A percentile compares a stretch with the other conserved stretches of the same genome.
Conservation (phyloP, 2,888 invertebrate species). For the Leucophora obtusa region DNA sequence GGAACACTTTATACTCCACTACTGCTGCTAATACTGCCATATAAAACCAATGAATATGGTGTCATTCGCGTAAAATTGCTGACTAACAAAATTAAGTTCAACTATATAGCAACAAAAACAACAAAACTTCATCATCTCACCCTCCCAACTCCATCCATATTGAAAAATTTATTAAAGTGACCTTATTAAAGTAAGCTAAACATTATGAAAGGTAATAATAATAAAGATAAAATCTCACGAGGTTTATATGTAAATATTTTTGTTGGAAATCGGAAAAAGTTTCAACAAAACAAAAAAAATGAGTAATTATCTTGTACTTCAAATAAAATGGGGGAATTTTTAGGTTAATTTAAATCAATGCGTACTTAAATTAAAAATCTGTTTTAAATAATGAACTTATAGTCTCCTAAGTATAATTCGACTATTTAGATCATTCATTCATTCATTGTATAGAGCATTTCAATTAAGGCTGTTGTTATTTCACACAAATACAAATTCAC, state of each 20-base stretch:
- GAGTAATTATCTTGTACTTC: not conserved
- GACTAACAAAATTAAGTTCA: slow-evolving; percentile 7
- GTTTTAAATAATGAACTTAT: slow-evolving; percentile 2
- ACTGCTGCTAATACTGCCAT: too few species aligned
- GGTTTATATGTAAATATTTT: not conserved
- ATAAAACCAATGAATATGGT: not conserved
- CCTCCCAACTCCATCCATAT: not conserved
- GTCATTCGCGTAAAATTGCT: slow-evolving; percentile 27
- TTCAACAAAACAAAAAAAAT: not conserved
- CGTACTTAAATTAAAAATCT: not conserved
- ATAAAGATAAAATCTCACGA: not conserved
- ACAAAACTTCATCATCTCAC: not conserved
- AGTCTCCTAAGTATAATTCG: not conserved
- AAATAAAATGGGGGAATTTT: not conserved
- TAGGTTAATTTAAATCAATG: not conserved
- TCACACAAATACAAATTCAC: not conserved
- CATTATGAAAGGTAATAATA: slow-evolving; percentile 1
- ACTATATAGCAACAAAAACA: not conserved
- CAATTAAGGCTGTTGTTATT: not conserved
- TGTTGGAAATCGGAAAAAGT: not conserved
- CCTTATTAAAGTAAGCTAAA: slow-evolving; percentile 23
- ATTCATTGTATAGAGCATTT: slow-evolving; percentile 10
- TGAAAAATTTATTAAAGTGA: slow-evolving; percentile 5
- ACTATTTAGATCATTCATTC: not conserved
- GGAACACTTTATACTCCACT: not conserved